These are phyloP conservation scores for Dicerorhinus sumatrensis DNA, from an alignment of 2,113 vertebrate species.

Conservation along the genomic window DNA sequence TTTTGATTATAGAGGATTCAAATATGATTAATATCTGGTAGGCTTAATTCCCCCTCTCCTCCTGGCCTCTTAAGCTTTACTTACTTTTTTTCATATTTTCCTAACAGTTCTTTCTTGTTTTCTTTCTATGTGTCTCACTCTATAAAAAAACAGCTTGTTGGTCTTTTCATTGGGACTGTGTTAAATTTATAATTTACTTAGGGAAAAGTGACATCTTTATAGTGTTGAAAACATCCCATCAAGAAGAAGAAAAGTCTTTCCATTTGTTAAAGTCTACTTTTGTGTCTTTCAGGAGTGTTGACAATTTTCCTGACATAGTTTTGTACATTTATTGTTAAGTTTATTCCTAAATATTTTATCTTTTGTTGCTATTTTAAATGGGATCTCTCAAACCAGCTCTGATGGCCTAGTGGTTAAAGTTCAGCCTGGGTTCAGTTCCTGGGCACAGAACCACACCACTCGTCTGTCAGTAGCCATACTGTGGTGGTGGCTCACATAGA, in stretches of 20 bases:
- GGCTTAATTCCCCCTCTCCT: neutral
- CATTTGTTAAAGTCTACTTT: neutral
- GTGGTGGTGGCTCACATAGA: too few species aligned
- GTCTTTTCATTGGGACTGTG: neutral
- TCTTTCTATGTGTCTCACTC: neutral
- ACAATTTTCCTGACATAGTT: neutral
- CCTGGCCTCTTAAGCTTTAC: neutral
- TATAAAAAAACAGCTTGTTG: neutral
- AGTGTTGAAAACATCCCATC: neutral
- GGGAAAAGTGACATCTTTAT: neutral
- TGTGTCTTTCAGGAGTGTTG: neutral
- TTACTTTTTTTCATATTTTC: conserved; percentile 26
- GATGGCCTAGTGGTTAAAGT: too few species aligned
- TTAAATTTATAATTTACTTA: conserved; percentile 30
- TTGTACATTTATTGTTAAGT: neutral
- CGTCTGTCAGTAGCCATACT: too few species aligned
- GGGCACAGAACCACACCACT: too few species aligned
- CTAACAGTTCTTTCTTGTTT: neutral
- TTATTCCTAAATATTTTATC: neutral
- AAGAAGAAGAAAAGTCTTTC: conserved; percentile 13
- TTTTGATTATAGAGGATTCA: neutral
- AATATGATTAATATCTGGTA: neutral
- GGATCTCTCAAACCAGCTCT: neutral
- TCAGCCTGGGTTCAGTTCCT: too few species aligned
- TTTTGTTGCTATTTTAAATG: neutral